Conservation (phyloP, 1,140 invertebrate genomes). For the Homarus americanus region DNA sequence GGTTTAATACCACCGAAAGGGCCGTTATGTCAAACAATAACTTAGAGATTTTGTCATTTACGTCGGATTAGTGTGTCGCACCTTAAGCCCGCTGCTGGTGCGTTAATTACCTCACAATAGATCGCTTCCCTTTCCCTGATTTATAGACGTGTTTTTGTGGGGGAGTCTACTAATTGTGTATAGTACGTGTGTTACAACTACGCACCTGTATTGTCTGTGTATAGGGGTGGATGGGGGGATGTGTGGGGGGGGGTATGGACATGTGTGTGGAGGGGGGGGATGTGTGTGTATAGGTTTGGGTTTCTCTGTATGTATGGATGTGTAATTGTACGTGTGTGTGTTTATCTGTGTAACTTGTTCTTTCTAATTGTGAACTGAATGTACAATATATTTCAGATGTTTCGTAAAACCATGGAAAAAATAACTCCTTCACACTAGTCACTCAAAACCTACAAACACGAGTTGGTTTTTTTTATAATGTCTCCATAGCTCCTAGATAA, state of each 20-base stretch:
- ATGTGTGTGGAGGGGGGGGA: too few relatives aligned
- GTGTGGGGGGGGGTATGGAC: neutral
- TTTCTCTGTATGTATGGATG: neutral
- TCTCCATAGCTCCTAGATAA: too few relatives aligned
- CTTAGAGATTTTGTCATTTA: slow-evolving; percentile 16
- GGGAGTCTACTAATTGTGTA: neutral
- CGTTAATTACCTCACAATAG: neutral
- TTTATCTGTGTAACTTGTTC: neutral
- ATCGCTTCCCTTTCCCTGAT: neutral
- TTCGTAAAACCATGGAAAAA: too few relatives aligned
- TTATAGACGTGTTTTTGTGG: neutral
- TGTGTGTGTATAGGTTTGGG: neutral
- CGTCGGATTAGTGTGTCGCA: slow-evolving; percentile 5
- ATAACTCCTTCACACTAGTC: too few relatives aligned
- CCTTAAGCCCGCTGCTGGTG: neutral
- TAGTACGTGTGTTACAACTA: neutral
- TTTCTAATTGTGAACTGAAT: neutral
- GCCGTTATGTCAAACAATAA: slow-evolving; percentile 5
- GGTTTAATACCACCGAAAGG: neutral
- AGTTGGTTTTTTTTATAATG: too few relatives aligned
- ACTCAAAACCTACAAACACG: too few relatives aligned
- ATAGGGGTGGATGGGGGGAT: neutral
- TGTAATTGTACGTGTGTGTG: neutral
- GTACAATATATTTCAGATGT: too few relatives aligned
- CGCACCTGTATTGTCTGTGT: neutral